These are phyloP conservation scores for Heliconius hewitsoni DNA, from an alignment of 1,140 invertebrate genomes.

Conservation along the genomic window DNA sequence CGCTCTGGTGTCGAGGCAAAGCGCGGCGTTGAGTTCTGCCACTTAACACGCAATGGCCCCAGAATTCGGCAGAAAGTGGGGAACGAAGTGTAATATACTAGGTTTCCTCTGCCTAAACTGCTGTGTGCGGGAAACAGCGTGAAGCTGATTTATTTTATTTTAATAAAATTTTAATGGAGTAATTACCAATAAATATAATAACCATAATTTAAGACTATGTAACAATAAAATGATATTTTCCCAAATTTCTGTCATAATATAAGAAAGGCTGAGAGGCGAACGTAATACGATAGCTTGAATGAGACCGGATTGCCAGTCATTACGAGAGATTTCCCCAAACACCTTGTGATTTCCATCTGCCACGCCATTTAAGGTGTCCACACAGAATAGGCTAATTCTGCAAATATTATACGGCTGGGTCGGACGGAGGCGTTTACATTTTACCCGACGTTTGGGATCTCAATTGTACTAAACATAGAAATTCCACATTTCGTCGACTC, in stretches of 20 bases:
- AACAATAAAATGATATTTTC: neutral
- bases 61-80: too few relatives aligned
- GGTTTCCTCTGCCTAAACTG: too few relatives aligned
- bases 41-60: too few relatives aligned
- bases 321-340: neutral
- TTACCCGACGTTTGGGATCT: conserved; percentile 16
- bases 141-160: too few relatives aligned
- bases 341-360: conserved; percentile 15
- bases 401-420: conserved; percentile 18
- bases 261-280: neutral
- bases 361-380: conserved; percentile 17
- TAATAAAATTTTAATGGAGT: too few relatives aligned
- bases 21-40: too few relatives aligned
- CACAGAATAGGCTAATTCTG: conserved; percentile 19
- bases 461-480: conserved; percentile 19
- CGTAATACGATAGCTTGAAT: neutral
- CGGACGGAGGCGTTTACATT: conserved; percentile 17
- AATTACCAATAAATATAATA: too few relatives aligned
- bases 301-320: neutral
- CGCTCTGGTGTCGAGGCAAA: too few relatives aligned
- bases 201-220: too few relatives aligned
- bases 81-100: too few relatives aligned
- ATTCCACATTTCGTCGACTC: conserved; percentile 19
- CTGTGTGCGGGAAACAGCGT: too few relatives aligned
- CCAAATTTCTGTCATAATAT: neutral